Conservation (phyloP, 2,797 vertebrate genomes). For the Aselliscus stoliczkanus region DNA sequence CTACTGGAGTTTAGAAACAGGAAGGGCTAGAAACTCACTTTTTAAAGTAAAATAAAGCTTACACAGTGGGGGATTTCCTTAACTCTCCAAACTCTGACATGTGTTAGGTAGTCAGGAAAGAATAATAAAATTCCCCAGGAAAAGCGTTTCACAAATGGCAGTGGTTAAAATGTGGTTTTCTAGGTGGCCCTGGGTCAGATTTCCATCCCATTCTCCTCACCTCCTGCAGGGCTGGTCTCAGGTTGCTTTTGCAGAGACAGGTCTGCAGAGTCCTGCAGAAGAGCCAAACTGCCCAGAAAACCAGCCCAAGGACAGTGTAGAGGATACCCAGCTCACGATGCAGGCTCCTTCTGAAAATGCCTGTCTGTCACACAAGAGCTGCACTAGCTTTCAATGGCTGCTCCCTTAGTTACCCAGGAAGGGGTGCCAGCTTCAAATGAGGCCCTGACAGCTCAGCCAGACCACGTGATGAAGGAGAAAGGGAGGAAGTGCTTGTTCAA, state of each 20-base stretch:
- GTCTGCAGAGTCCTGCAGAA: background rate
- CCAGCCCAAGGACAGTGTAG: background rate
- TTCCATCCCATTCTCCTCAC: background rate
- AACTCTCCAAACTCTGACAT: slow-evolving; percentile 56
- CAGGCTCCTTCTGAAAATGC: background rate
- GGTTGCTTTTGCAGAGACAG: background rate
- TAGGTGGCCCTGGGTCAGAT: slow-evolving; percentile 33
- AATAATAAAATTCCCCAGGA: slow-evolving; percentile 69
- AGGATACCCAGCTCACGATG: background rate
- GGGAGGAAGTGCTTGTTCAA: background rate
- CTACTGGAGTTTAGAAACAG: slow-evolving; percentile 70
- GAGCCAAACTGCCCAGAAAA: background rate
- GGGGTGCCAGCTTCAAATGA: background rate
- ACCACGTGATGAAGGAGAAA: background rate
- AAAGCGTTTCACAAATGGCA: slow-evolving; percentile 41
- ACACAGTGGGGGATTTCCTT: slow-evolving; percentile 66
- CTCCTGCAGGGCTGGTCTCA: slow-evolving; percentile 37
- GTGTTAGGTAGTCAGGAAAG: slow-evolving; percentile 64
- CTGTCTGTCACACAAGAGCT: background rate
- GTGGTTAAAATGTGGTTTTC: slow-evolving; percentile 45
- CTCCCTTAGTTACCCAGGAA: background rate
- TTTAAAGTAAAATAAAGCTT: slow-evolving; percentile 71
- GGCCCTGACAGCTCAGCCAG: background rate
- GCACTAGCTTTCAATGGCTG: background rate
- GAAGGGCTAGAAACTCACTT: slow-evolving; percentile 65